Percentiles rank a stretch among this genome's conserved stretches.
These are phyloP conservation scores for Platichthys stellatus DNA, from an alignment of 2,113 vertebrate species.

Conservation along the genomic window DNA sequence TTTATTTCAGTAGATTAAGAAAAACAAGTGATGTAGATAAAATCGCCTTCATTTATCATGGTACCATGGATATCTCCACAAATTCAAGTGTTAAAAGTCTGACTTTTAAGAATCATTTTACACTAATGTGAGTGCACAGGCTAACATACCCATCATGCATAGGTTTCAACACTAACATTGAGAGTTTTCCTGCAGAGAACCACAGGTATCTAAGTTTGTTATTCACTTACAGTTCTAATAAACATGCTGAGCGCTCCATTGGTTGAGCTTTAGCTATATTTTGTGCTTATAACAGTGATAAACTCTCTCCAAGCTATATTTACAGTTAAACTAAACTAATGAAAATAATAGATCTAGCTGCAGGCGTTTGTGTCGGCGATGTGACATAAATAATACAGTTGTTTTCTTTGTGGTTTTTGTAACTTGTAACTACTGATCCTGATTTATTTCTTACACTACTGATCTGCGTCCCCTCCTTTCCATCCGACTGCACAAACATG, in stretches of 20 bases:
- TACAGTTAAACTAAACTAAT: slow-evolving; percentile 8
- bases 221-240: no score
- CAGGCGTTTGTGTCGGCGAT: slow-evolving; percentile 17
- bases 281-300: not conserved
- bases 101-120: not conserved
- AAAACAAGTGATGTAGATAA: slow-evolving; percentile 43
- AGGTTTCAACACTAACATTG: slow-evolving; percentile 55
- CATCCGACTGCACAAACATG: slow-evolving; percentile 24
- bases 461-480: slow-evolving; percentile 48
- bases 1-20: slow-evolving; percentile 14
- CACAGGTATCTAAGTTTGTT: not conserved
- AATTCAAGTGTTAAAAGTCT: slow-evolving; percentile 41
- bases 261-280: not conserved
- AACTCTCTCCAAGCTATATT: slow-evolving; percentile 23
- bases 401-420: slow-evolving; percentile 22
- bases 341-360: slow-evolving; percentile 19
- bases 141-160: slow-evolving; percentile 2
- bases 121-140: slow-evolving; percentile 22
- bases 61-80: slow-evolving; percentile 43
- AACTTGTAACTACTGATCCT: slow-evolving; percentile 74
- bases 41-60: slow-evolving; percentile 73
- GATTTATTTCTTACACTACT: slow-evolving; percentile 72
- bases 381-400: slow-evolving; percentile 24
- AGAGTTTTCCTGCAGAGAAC: slow-evolving; percentile 11
- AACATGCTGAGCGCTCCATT: no score